phyloP scores from a whole-genome alignment of 1,140 invertebrate genomes.

The Scaptodrosophila lebanonensis region DNA sequence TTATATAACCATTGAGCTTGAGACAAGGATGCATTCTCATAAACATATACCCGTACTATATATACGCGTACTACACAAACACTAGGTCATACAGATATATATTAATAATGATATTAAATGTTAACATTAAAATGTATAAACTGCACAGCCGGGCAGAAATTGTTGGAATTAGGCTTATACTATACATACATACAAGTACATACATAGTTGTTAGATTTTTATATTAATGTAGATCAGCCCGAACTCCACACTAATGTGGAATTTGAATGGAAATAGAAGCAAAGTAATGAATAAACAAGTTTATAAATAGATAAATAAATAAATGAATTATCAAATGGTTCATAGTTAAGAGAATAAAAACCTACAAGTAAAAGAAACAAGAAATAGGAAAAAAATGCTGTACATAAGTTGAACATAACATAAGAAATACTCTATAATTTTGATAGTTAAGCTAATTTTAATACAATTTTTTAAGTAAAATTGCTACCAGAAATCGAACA shows the following conservation, averaged over 20 bases:
- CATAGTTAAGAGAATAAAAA: conserved; percentile 61
- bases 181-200: too few relatives aligned
- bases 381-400: conserved; percentile 31
- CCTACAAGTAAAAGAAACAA: conserved; percentile 7
- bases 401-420: conserved; percentile 49
- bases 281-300: conserved; percentile 19
- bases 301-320: conserved; percentile 37
- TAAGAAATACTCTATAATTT: conserved; percentile 49
- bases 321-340: conserved; percentile 70
- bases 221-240: conserved; percentile 59
- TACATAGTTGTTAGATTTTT: conserved; percentile 59
- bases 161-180: conserved; percentile 50
- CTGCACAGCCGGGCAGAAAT: conserved; percentile 37
- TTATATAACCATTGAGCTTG: too few relatives aligned
- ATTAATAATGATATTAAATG: conserved; percentile 46
- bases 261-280: conserved; percentile 24
- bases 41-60: too few relatives aligned
- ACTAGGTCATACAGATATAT: too few relatives aligned
- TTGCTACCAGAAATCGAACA: conserved; percentile 13
- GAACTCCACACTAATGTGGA: conserved; percentile 47
- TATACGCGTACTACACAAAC: too few relatives aligned
- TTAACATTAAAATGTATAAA: conserved; percentile 53
- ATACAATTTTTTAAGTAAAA: conserved; percentile 51
- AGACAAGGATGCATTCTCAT: too few relatives aligned
- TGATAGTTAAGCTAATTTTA: conserved; percentile 67